Percentiles rank a stretch among this genome's conserved stretches.
phyloP scores from a whole-genome alignment of 2,113 vertebrate genomes.

The Falcunculus frontatus region DNA sequence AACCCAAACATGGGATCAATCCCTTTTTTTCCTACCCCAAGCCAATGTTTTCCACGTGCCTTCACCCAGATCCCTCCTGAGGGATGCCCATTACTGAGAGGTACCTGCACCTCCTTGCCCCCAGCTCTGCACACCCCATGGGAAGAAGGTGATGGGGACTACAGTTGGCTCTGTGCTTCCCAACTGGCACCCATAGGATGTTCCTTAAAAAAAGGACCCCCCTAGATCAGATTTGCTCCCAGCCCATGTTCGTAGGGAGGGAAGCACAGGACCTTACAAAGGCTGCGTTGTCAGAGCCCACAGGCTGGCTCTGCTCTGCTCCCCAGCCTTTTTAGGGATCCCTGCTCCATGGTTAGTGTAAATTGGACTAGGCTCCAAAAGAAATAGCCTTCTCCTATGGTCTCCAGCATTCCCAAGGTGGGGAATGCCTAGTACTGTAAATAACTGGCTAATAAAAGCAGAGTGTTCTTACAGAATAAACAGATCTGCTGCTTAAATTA shows the following conservation, averaged over 20 bases:
- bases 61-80: not conserved
- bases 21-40: not conserved
- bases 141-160: not conserved
- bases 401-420: not conserved
- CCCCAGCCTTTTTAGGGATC: not conserved
- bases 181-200: accelerated
- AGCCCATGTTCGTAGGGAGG: not conserved
- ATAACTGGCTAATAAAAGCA: not conserved
- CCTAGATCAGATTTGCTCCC: not conserved
- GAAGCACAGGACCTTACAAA: not conserved
- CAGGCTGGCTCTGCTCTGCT: not conserved
- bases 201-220: not conserved
- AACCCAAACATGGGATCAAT: accelerated
- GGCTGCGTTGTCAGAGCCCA: not conserved
- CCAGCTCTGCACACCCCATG: not conserved
- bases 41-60: not conserved
- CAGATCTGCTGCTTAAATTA: not conserved
- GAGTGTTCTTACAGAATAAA: not conserved
- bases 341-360: not conserved
- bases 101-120: not conserved
- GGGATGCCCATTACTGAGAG: not conserved
- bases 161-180: not conserved
- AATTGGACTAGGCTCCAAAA: not conserved
- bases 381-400: not conserved
- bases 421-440: not conserved